These are phyloP conservation scores for Dryas iulia DNA, from an alignment of 1,140 invertebrate genomes.

Conservation along the genomic window DNA sequence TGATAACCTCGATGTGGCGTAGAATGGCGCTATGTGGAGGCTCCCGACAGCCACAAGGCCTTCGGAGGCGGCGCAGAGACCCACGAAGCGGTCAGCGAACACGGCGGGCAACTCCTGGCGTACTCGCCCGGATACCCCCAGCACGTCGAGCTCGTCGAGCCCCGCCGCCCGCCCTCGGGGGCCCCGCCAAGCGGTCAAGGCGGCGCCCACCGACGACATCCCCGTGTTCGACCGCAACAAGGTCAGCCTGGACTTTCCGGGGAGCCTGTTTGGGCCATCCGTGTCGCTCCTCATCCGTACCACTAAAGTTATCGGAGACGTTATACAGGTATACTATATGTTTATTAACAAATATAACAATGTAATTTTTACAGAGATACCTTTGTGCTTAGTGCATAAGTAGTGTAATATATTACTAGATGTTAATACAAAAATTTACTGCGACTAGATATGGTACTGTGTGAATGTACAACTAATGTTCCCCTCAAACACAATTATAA, in stretches of 20 bases:
- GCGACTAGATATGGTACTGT: no score
- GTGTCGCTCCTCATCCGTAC: constrained; percentile 86
- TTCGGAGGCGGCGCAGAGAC: neutral
- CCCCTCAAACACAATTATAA: no score
- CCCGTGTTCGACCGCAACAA: constrained; percentile 85
- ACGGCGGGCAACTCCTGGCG: neutral
- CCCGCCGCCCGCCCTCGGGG: neutral
- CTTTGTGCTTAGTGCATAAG: no score
- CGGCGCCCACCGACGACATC: constrained; percentile 81
- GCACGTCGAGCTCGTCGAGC: constrained; percentile 2
- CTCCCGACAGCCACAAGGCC: constrained; percentile 26
- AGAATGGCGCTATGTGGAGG: constrained; percentile 53
- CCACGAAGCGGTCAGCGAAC: neutral
- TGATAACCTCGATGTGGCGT: constrained; percentile 21
- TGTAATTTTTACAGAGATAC: no score
- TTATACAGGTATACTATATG: constrained; percentile 82
- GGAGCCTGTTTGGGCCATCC: constrained; percentile 84
- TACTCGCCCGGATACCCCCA: constrained; percentile 1
- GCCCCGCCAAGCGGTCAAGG: constrained; percentile 29
- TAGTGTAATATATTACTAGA: no score
- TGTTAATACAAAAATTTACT: no score
- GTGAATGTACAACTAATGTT: no score
- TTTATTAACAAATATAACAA: neutral
- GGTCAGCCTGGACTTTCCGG: constrained; percentile 83
- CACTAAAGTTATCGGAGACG: constrained; percentile 84